A percentile compares a stretch with the other conserved stretches of the same genome.
Conservation (phyloP, 2,888 invertebrate species). For the Hylaea fasciaria region DNA sequence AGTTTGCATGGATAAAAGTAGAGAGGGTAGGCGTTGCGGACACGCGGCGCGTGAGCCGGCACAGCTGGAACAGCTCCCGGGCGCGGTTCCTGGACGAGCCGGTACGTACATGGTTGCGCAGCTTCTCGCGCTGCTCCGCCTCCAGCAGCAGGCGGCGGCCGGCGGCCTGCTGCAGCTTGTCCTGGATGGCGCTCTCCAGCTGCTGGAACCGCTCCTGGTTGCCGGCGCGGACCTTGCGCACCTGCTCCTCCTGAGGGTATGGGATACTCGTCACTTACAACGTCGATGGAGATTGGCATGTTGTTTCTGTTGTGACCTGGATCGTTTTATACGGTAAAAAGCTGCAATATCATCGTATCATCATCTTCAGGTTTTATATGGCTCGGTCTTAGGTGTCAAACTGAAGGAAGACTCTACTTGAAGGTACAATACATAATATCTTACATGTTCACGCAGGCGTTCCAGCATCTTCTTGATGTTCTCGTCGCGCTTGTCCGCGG, state of each 20-base stretch:
- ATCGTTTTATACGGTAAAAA: not conserved
- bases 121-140: slow-evolving; percentile 90
- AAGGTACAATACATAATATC: slow-evolving; percentile 61
- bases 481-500: slow-evolving; percentile 94
- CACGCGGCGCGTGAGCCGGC: too few species aligned
- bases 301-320: not conserved
- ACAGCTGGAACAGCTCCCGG: slow-evolving; percentile 1
- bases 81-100: not conserved
- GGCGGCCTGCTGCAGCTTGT: slow-evolving; percentile 82
- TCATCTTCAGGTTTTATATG: too few species aligned
- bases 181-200: slow-evolving; percentile 88
- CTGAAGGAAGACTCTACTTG: not conserved
- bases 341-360: too few species aligned
- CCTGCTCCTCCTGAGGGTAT: slow-evolving; percentile 88
- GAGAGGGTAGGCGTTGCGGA: too few species aligned
- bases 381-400: too few species aligned
- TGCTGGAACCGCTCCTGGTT: slow-evolving; percentile 88
- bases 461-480: slow-evolving; percentile 96
- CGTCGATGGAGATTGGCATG: not conserved
- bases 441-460: slow-evolving; percentile 95
- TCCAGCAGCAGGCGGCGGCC: slow-evolving; percentile 90
- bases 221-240: slow-evolving; percentile 88
- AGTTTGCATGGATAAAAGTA: too few species aligned
- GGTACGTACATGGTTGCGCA: slow-evolving; percentile 85
- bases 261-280: not conserved